phyloP scores from a whole-genome alignment of 1,140 invertebrate species.

The Galleria mellonella region DNA sequence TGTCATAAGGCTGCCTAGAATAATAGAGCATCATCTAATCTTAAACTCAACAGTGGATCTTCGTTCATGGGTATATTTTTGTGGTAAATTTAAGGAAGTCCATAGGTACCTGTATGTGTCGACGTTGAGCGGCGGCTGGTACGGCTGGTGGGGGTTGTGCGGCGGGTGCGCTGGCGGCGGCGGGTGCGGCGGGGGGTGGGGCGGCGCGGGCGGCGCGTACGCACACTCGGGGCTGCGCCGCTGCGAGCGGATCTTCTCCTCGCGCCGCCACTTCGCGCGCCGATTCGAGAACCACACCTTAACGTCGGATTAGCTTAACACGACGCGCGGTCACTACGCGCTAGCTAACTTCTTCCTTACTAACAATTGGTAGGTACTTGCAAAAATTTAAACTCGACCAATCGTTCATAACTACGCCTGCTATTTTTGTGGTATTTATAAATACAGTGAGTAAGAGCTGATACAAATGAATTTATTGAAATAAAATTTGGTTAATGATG shows the following conservation, averaged over 20 bases:
- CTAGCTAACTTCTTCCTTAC: conserved; percentile 6
- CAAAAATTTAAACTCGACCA: too few relatives aligned
- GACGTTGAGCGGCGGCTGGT: conserved; percentile 54
- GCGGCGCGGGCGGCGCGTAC: conserved; percentile 59
- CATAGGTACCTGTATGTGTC: conserved; percentile 48
- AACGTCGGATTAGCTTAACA: conserved; percentile 61
- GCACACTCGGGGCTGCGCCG: conserved; percentile 79
- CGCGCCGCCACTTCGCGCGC: conserved; percentile 97
- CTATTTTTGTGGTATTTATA: too few relatives aligned
- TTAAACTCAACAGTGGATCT: too few relatives aligned
- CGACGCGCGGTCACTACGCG: conserved; percentile 33
- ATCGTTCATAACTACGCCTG: too few relatives aligned
- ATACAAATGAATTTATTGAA: too few relatives aligned
- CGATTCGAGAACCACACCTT: conserved; percentile 99
- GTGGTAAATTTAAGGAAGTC: too few relatives aligned
- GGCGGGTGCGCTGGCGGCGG: conserved; percentile 48
- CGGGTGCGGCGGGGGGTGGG: conserved; percentile 59
- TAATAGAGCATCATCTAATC: too few relatives aligned
- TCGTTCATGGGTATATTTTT: too few relatives aligned
- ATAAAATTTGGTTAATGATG: too few relatives aligned
- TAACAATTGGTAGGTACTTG: too few relatives aligned
- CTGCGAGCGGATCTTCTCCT: conserved; percentile 97
- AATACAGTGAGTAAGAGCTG: too few relatives aligned
- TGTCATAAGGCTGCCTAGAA: too few relatives aligned
- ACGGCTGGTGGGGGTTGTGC: conserved; percentile 30